These are phyloP conservation scores for Pemphigus obesinymphae DNA, from an alignment of 1,140 invertebrate genomes.

Conservation along the genomic window DNA sequence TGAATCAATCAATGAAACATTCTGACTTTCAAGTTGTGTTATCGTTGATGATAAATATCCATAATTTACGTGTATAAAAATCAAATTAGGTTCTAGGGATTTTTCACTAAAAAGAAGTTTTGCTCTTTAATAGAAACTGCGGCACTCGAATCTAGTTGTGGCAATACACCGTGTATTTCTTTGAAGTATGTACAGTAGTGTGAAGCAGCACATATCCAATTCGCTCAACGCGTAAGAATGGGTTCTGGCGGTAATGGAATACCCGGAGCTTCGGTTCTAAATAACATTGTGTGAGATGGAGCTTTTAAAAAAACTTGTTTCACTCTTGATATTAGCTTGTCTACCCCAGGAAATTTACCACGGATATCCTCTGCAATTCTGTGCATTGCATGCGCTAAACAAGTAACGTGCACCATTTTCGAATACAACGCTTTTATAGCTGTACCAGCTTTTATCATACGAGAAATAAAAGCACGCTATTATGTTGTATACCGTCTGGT, in stretches of 20 bases:
- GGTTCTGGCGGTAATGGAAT: background rate
- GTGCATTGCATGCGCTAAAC: too few relatives aligned
- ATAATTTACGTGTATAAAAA: background rate
- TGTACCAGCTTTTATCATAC: background rate
- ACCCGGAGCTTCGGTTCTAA: background rate
- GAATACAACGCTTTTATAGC: too few relatives aligned
- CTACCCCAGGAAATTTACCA: too few relatives aligned
- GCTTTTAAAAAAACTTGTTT: background rate
- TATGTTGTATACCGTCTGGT: background rate
- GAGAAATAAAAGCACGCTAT: background rate
- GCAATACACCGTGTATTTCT: background rate
- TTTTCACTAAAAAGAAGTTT: background rate
- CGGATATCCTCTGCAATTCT: too few relatives aligned
- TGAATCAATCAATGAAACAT: background rate
- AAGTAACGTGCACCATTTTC: too few relatives aligned
- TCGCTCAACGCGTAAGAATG: background rate
- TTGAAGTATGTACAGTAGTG: background rate
- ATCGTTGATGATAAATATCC: background rate
- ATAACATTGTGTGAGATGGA: background rate
- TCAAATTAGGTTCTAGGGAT: background rate
- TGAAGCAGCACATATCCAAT: background rate
- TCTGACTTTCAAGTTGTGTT: background rate
- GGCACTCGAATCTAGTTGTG: background rate
- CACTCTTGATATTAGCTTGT: too few relatives aligned
- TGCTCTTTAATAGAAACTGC: background rate